phyloP scores from a whole-genome alignment of 2,797 vertebrate species.

The Acrocephalus scirpaceus region DNA sequence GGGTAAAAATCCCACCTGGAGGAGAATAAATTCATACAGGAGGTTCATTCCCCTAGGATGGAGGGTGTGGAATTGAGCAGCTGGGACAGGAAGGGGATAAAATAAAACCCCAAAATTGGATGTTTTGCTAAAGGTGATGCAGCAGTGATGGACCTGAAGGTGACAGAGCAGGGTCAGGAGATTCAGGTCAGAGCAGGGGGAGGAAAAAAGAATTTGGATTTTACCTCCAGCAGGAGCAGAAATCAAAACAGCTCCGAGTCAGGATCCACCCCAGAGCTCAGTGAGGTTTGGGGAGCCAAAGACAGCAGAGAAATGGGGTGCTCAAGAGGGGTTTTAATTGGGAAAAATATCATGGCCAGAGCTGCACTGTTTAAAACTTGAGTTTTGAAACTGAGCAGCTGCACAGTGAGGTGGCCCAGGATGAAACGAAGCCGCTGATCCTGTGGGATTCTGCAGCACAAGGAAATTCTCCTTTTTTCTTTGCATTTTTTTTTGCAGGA shows the following conservation, averaged over 20 bases:
- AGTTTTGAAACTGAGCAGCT: background rate
- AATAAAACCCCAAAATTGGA: background rate
- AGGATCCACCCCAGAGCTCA: background rate
- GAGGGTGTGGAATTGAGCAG: accelerated
- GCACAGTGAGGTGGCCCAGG: background rate
- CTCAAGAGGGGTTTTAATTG: background rate
- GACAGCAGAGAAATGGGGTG: accelerated
- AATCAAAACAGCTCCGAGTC: accelerated
- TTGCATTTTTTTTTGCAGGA: background rate
- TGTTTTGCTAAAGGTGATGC: background rate
- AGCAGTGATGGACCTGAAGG: accelerated
- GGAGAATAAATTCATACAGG: accelerated
- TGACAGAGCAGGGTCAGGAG: background rate
- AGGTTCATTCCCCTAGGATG: background rate
- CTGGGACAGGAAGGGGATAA: background rate
- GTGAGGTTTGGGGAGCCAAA: background rate
- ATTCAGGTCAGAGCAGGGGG: accelerated
- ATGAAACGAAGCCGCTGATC: background rate
- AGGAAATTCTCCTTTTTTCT: background rate
- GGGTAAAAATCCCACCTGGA: background rate
- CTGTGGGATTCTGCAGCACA: background rate
- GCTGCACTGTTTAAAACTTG: background rate
- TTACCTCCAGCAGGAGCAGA: background rate
- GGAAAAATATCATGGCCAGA: background rate
- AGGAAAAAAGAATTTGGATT: accelerated